Conservation (phyloP, 2,797 vertebrate species). For the Poeciliopsis infans region DNA sequence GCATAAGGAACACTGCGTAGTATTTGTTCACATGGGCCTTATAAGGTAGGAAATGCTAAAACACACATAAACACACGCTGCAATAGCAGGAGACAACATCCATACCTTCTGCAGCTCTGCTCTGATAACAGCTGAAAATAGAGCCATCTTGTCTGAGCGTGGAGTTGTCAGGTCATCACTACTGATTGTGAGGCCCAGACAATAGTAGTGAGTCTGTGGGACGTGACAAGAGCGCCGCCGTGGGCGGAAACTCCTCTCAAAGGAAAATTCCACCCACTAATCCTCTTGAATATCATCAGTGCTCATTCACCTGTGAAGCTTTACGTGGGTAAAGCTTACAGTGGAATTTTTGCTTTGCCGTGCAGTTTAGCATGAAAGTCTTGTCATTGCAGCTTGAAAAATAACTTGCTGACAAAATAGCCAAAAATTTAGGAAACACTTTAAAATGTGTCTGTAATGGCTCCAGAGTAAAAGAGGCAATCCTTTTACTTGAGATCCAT, state of each 20-base stretch:
- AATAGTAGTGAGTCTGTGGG: constrained; percentile 47
- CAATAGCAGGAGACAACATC: constrained; percentile 12
- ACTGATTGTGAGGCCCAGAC: constrained; percentile 49
- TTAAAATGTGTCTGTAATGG: background rate
- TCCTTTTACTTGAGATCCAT: background rate
- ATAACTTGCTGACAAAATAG: background rate
- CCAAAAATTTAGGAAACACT: background rate
- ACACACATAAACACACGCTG: background rate
- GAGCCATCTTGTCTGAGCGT: constrained; percentile 44
- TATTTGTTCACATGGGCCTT: too few species aligned
- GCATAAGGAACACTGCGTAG: too few species aligned
- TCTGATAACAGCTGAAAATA: constrained; percentile 65
- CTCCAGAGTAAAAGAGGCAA: background rate
- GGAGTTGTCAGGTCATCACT: constrained; percentile 57
- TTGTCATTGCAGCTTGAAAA: background rate
- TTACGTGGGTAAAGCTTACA: constrained; percentile 11
- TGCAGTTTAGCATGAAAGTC: background rate
- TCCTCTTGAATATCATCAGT: constrained; percentile 27
- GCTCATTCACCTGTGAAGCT: background rate
- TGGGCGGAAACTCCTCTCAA: constrained; percentile 59
- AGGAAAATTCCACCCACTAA: constrained; percentile 55
- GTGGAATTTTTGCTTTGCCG: constrained; percentile 7
- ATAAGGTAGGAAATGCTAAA: too few species aligned
- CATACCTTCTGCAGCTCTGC: constrained; percentile 44
- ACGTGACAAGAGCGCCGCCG: constrained; percentile 53